Conservation (phyloP, 2,113 vertebrate genomes). For the Dolichotis patagonum region DNA sequence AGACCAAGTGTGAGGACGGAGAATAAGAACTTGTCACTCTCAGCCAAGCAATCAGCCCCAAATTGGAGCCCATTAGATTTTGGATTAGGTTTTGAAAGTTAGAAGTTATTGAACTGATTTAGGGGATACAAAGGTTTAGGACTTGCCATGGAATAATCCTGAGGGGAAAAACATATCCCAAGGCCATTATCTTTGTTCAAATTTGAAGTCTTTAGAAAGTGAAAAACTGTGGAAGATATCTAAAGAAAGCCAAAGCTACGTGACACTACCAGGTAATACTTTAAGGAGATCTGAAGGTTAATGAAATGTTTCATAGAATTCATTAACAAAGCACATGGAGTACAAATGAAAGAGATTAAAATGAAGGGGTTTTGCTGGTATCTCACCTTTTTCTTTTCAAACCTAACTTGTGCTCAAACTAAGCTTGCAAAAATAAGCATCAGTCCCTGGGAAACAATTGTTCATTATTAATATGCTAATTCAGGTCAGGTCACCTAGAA, state of each 20-base stretch:
- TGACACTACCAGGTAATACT: slow-evolving; percentile 52
- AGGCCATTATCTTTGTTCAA: slow-evolving; percentile 18
- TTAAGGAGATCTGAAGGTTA: slow-evolving; percentile 67
- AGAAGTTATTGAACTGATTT: slow-evolving; percentile 45
- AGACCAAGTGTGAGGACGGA: neutral
- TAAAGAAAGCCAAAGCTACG: slow-evolving; percentile 58
- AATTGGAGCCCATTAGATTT: neutral
- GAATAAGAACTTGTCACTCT: rapidly evolving
- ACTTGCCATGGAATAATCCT: neutral
- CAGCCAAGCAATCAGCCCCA: neutral
- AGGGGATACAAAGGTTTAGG: neutral
- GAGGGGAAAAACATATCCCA: neutral
- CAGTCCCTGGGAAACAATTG: neutral
- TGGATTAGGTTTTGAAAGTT: neutral
- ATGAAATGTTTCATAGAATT: slow-evolving; percentile 74
- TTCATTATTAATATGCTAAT: slow-evolving; percentile 74
- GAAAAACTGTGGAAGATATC: slow-evolving; percentile 5
- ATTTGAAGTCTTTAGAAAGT: slow-evolving; percentile 62
- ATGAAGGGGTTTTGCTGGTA: slow-evolving; percentile 9
- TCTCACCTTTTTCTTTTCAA: slow-evolving; percentile 47
- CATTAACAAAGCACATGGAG: slow-evolving; percentile 53
- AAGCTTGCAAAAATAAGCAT: neutral
- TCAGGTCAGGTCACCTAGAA: slow-evolving; percentile 51
- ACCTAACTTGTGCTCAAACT: neutral
- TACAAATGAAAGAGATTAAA: slow-evolving; percentile 63